Evolutionary conservation across 2,888 invertebrate genomes (phyloP), one percentile per base, ranked within the genome.

Genomic region (Leptogaster cylindrica): DNA sequence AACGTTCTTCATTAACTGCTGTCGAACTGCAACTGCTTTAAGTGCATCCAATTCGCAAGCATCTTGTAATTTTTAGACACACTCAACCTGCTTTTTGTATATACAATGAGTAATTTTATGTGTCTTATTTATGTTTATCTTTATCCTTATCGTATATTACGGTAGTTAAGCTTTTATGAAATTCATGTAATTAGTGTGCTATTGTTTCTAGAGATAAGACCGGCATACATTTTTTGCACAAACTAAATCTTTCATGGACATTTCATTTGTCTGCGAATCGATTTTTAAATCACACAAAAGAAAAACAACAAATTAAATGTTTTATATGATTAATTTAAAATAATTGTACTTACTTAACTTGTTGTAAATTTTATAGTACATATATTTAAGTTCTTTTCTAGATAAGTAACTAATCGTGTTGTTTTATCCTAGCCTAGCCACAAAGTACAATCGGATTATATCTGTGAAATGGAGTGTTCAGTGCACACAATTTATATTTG

Each of bases 381-480:
- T n/a, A 55, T 23, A 16, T 36, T 36, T 23, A 36, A 33, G 36
- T 31, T 55, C 39, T 16, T 55, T 10, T 23, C 23, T 36, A 14
- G 28, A 36, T n/a, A 55, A 55, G 12, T 33, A 31, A 36, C 25
- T 36, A 55, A 39, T 55, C 55, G 23, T 55, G 55, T 55, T 55
- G 25, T 55, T 55, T 7, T 18, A 23, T 52, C 52, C 36, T 55
- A 55, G 55, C 23, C 55, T 55, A 55, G 55, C 20, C 55, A 55
- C 55, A 55, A 36, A n/a, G n/a, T 23, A 25, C 20, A 55, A 36
- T 36, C 36, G 23, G 55, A 55, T 55, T 36, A 18, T 36, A 36
- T 55, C 36, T 55, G 55, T 36, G 36, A 55, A 41, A 55, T 55
- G 55, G 55, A 55, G 55, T 55, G 55, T 55, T 55, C 55, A 55